Base-by-base conservation (phyloP, 2,113 vertebrate species). In the Pipa parva region DNA sequence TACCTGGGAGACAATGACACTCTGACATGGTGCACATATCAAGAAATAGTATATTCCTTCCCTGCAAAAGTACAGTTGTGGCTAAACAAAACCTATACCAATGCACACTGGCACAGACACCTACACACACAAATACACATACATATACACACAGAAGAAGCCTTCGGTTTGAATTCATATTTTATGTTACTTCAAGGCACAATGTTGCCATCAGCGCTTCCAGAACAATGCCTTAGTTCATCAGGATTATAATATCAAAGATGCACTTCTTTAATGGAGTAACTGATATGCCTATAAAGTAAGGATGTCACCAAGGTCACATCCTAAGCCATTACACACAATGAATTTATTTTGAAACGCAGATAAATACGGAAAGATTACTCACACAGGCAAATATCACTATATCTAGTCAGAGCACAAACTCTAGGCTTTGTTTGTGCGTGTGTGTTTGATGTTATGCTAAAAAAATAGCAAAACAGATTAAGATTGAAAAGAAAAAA, bases 1-100 rank as follows among this genome's bases (percentile, higher is more conserved):
- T 93, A 95, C 95, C 93, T 95, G 92, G 92, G 95, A 95, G 95
- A 97, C 95, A 93, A 94, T 95, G 92, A 89, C 88, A 90, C 90
- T 89, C 87, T 97, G 94, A 97, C 95, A 95, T 85, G 88, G 89
- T 85, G 91, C 91, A 92, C 95, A 94, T 92, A 97, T 95, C 94
- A 95, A 93, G 93, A 90, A 93, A 91, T 89, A 88, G 89, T 91
- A 92, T 90, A 91, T n/a, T n/a, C n/a, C n/a, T n/a, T n/a, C n/a
- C n/a, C n/a, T n/a, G n/a, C n/a, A n/a, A n/a, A n/a, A n/a, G n/a
- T n/a, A n/a, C n/a, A 76, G 80, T 76, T 78, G 84, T 77, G 75
- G 78, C 73, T 77, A 80, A 80, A 79, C 75, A 75, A 67, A n/a
- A n/a, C n/a, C n/a, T n/a, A n/a, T n/a, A n/a, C n/a, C n/a, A n/a